phyloP scores from a whole-genome alignment of 2,797 vertebrate species.

The Macrochelys suwanniensis region DNA sequence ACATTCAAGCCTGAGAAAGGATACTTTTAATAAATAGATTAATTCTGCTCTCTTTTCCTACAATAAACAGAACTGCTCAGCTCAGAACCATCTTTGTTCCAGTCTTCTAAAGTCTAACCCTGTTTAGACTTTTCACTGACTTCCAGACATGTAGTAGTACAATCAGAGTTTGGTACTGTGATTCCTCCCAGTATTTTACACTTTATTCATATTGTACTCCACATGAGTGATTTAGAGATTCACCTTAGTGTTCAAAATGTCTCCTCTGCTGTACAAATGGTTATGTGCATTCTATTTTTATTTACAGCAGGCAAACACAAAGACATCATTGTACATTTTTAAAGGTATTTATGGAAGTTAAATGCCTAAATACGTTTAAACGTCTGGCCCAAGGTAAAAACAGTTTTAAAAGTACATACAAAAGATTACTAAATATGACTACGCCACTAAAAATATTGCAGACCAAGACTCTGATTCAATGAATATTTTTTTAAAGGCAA shows the following conservation, averaged over 20 bases:
- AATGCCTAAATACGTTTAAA: not conserved
- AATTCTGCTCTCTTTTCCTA: not conserved
- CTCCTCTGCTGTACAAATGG: not conserved
- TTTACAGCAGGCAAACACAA: not conserved
- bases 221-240: not conserved
- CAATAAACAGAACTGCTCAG: not conserved
- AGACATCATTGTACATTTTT: not conserved
- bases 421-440: not conserved
- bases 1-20: not conserved
- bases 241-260: not conserved
- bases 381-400: not conserved
- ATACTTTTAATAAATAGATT: not conserved
- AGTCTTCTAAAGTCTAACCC: not conserved
- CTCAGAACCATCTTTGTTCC: not conserved
- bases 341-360: not conserved
- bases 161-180: not conserved
- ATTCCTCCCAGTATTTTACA: not conserved
- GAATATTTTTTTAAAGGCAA: slow-evolving; percentile 56
- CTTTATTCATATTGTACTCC: not conserved
- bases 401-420: not conserved
- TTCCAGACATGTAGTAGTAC: not conserved
- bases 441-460: not conserved
- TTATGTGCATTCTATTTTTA: not conserved
- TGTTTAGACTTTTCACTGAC: not conserved
- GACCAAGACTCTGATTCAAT: slow-evolving; percentile 49